Base-by-base conservation (phyloP, 2,888 invertebrate species). In the Drepanosiphum platanoidis region DNA sequence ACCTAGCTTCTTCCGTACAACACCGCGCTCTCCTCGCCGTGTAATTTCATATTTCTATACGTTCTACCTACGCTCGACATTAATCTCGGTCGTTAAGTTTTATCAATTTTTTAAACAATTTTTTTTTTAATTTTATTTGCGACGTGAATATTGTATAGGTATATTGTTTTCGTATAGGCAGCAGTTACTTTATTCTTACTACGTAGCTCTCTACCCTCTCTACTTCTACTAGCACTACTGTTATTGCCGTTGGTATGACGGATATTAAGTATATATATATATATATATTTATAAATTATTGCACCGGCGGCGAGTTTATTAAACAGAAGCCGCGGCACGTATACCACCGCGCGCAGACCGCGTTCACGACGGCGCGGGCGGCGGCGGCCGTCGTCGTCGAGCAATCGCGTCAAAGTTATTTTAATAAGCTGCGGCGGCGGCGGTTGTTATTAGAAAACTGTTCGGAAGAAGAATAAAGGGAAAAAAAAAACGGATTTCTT, bases 271-370 rank as follows among this genome's bases (percentile, higher is more conserved):
- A n/a, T n/a, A n/a, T n/a, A n/a, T n/a, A 52, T 22, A 52, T 52
- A 4, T 52, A 52, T 52, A 18, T 52, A 18, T 52, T 52, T 52
- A 52, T 52, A 18, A 52, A 27, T 64, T 22, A 3, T 18, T 27
- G 3, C 7, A 27, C 5, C 7, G 18, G 66, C 30, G 34, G 32
- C 32, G 27, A 32, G 5, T 36, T 7, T 72, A 52, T 52, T n/a
- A 66, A 78, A 78, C 64, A n/a, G 78, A 66, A 78, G 78, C 32
- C 22, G 32, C 30, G 27, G 27, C 64, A 36, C 75, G 77, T 61
- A 22, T 27, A 27, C 27, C 61, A 8, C 27, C 27, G 61, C 58
- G 3, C 58, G 22, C 22, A n/a, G n/a, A n/a, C n/a, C n/a, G 52
- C 7, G n/a, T 58, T n/a, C n/a, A 58, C n/a, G 1, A 58, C n/a